phyloP scores from a whole-genome alignment of 2,113 vertebrate genomes.

The Phalacrocorax brasilianus region DNA sequence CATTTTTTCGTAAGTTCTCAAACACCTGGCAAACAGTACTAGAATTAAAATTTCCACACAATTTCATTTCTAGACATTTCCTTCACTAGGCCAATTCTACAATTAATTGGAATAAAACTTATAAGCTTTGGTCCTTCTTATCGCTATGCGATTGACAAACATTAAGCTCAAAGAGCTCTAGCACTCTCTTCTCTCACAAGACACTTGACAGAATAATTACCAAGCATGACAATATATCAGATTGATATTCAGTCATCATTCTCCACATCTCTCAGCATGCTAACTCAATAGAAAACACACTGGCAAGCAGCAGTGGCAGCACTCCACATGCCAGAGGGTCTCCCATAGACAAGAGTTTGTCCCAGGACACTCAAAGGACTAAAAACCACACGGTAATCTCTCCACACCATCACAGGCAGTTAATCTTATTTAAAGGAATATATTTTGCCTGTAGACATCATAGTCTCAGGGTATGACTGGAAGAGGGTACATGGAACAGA shows the following conservation, averaged over 20 bases:
- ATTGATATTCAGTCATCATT: not conserved
- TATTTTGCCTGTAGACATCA: conserved; percentile 19
- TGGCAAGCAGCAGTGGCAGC: not conserved
- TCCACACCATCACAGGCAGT: not conserved
- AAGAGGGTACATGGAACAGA: not conserved
- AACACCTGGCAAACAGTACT: not conserved
- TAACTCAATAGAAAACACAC: not conserved
- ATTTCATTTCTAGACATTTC: not conserved
- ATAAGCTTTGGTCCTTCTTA: not conserved
- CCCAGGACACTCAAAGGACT: not conserved
- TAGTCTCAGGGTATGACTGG: not conserved
- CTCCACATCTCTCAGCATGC: not conserved
- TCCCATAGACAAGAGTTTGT: not conserved
- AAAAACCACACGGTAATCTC: not conserved
- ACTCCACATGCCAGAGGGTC: rapidly evolving
- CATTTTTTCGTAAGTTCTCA: not conserved
- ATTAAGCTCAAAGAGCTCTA: not conserved
- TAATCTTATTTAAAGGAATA: conserved; percentile 41
- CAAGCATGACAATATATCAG: not conserved
- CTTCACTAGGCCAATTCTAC: not conserved
- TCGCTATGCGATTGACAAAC: not conserved
- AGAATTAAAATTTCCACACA: not conserved
- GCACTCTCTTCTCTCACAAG: not conserved
- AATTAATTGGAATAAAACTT: not conserved
- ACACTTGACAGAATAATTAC: not conserved